Conservation (phyloP, 2,888 invertebrate genomes). For the Adela reaumurella region DNA sequence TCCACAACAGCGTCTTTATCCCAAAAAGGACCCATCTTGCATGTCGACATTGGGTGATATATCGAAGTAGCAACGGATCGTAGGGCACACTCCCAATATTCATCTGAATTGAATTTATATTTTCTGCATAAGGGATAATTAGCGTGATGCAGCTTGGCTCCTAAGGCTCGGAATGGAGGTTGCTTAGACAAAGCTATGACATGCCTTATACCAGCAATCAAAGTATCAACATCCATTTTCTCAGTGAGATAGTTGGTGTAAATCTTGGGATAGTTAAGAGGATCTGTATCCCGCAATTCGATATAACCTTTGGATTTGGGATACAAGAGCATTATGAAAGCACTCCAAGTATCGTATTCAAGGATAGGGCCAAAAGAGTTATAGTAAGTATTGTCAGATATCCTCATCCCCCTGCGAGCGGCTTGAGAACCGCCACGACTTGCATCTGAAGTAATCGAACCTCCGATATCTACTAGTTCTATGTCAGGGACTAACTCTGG, state of each 20-base stretch:
- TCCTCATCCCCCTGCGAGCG: conserved; percentile 51
- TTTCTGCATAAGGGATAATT: conserved; percentile 52
- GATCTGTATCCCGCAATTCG: conserved; percentile 68
- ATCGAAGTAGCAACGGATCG: conserved; percentile 51
- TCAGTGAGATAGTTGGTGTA: conserved; percentile 77
- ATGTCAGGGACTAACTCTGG: conserved; percentile 60
- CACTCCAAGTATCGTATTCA: conserved; percentile 56
- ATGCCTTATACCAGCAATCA: conserved; percentile 60
- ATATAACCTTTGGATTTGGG: conserved; percentile 72
- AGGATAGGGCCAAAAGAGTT: conserved; percentile 54
- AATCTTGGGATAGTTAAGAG: conserved; percentile 70
- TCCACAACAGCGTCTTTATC: conserved; percentile 65
- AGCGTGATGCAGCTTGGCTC: conserved; percentile 47
- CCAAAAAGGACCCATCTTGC: conserved; percentile 65
- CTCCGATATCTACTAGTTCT: conserved; percentile 61
- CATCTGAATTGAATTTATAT: conserved; percentile 51
- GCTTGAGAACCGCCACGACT: conserved; percentile 38
- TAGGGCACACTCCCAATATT: conserved; percentile 69
- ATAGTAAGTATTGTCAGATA: conserved; percentile 55
- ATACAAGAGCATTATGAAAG: conserved; percentile 66
- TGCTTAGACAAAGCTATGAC: conserved; percentile 57
- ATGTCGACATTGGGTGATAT: conserved; percentile 63
- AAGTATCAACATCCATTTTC: conserved; percentile 55
- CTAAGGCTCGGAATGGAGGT: conserved; percentile 56
- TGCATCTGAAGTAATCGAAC: conserved; percentile 61